These are phyloP conservation scores for Dipodomys spectabilis DNA, from an alignment of 2,113 vertebrate species.

Conservation along the genomic window DNA sequence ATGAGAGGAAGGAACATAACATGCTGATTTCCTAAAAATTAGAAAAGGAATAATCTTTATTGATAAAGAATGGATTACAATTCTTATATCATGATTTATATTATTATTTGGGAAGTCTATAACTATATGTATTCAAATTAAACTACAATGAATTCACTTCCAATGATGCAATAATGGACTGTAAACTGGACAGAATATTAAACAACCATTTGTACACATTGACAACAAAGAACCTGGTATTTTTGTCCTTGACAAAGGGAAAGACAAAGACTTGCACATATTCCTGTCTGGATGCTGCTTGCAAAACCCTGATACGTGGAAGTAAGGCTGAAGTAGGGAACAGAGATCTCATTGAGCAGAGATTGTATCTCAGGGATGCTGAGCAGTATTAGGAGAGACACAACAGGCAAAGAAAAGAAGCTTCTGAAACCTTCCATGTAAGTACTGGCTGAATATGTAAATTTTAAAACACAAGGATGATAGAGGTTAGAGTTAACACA, in stretches of 20 bases:
- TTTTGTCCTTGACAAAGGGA: not conserved
- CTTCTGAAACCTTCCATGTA: not conserved
- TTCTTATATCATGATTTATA: not conserved
- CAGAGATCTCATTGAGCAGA: not conserved
- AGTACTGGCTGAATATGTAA: not conserved
- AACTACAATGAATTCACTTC: not conserved
- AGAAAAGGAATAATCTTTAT: not conserved
- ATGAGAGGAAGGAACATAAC: not conserved
- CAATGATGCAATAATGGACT: not conserved
- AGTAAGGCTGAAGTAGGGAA: not conserved
- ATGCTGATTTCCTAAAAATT: not conserved
- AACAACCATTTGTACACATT: not conserved
- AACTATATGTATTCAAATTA: not conserved
- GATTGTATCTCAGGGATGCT: not conserved
- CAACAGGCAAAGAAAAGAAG: not conserved
- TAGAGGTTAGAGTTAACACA: not conserved
- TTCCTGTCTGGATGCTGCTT: constrained; percentile 9
- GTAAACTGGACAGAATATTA: not conserved
- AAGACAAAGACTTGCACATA: not conserved
- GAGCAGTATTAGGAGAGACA: not conserved
- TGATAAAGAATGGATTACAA: not conserved
- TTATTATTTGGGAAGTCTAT: constrained; percentile 23
- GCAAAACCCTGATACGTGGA: not conserved
- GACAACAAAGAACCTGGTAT: not conserved
- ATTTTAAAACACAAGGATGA: not conserved